phyloP scores from a whole-genome alignment of 2,797 vertebrate species.

The Lemur catta region DNA sequence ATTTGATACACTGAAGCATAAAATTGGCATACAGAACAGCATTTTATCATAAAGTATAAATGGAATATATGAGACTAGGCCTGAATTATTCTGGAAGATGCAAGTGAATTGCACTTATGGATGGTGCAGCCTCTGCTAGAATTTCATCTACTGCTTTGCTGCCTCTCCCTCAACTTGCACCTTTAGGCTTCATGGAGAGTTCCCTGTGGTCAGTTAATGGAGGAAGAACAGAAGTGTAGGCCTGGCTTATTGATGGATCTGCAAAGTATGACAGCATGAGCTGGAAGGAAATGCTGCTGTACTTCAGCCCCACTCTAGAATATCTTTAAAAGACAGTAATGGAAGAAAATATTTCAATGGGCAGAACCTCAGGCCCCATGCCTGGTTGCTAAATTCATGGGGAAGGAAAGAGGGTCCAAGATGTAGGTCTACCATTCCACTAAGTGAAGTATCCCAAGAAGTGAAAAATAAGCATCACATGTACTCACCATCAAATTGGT shows the following conservation, averaged over 20 bases:
- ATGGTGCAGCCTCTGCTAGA: background rate
- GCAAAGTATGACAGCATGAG: background rate
- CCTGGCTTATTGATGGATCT: background rate
- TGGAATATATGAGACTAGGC: background rate
- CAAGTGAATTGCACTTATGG: background rate
- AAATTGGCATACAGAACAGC: background rate
- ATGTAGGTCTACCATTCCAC: no score
- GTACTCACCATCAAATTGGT: no score
- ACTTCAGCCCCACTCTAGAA: background rate
- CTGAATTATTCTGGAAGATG: background rate
- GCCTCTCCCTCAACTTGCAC: background rate
- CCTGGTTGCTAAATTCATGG: background rate
- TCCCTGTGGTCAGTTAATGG: background rate
- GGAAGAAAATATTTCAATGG: background rate
- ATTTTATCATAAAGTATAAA: background rate
- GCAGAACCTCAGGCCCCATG: background rate
- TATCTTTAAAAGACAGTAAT: background rate
- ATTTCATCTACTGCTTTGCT: background rate
- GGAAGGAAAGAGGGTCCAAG: background rate
- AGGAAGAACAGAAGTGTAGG: background rate
- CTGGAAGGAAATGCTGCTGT: background rate
- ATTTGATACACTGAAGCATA: background rate
- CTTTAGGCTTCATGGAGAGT: background rate
- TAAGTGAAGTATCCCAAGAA: no score
- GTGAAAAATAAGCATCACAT: no score